Conservation (phyloP, 2,888 invertebrate genomes). For the Trisateles emortualis region DNA sequence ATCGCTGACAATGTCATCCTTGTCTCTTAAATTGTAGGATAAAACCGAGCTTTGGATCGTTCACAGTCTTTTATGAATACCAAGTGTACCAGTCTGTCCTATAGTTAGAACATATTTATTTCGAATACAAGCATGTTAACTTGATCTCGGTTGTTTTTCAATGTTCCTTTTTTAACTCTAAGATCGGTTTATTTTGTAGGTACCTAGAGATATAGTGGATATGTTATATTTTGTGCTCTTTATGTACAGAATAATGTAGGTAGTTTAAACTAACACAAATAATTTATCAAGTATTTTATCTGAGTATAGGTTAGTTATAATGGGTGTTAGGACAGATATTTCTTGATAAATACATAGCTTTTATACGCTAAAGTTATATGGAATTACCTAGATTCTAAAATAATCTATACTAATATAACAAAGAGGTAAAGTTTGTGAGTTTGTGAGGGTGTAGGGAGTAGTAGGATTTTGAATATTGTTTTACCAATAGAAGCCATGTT, state of each 20-base stretch:
- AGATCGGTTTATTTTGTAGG: constrained; percentile 25
- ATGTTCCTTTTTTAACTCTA: constrained; percentile 42
- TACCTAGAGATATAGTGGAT: constrained; percentile 18
- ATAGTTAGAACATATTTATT: constrained; percentile 37
- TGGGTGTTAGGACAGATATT: too few species aligned
- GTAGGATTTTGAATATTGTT: too few species aligned
- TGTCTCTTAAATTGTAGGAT: constrained; percentile 75
- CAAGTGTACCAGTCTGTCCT: constrained; percentile 36
- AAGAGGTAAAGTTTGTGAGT: too few species aligned
- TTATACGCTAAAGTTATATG: too few species aligned
- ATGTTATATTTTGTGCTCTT: too few species aligned
- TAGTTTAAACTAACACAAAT: too few species aligned
- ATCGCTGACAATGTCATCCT: constrained; percentile 56
- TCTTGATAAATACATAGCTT: too few species aligned
- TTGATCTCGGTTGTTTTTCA: constrained; percentile 24
- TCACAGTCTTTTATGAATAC: constrained; percentile 49
- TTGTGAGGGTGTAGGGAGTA: too few species aligned
- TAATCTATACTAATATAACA: too few species aligned
- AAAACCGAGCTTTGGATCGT: constrained; percentile 52
- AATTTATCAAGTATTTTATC: constrained; percentile 6
- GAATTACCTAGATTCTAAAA: too few species aligned
- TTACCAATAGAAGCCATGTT: too few species aligned
- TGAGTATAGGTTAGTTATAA: not conserved
- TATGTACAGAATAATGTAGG: too few species aligned
- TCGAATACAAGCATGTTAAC: constrained; percentile 23